Base-by-base conservation (phyloP, 2,888 invertebrate genomes). In the Scelioninae gen. 2 region DNA sequence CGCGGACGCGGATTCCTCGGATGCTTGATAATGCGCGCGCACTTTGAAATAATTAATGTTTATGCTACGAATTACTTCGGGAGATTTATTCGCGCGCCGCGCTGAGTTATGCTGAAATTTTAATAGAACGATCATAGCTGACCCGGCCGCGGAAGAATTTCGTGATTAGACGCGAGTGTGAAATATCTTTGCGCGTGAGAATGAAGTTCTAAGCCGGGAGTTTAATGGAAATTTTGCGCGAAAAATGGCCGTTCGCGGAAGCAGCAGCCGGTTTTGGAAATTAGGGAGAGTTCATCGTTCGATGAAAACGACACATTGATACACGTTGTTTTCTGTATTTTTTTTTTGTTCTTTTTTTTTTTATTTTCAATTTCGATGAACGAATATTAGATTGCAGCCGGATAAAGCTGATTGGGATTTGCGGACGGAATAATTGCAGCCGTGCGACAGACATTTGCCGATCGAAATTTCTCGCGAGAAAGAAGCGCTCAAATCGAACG, bases 31-130 rank as follows among this genome's bases (percentile, higher is more conserved):
- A 65, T 37, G 31, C 57, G 61, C 65, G 55, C 48, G 35, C 39
- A 58, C 43, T 68, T 68, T 11, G 72, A 52, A 70, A 69, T 73
- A 75, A 75, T 75, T 70, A 73, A 73, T 65, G 72, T 69, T 72
- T 73, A 65, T 52, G 64, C 46, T 68, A 58, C 58, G 52, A 73
- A 68, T 73, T 73, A 73, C 72, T 57, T 65, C 48, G 43, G 9
- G 39, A 53, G 61, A 72, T 61, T 67, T 72, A 72, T 67, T 67
- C 43, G 28, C 61, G 33, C 28, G 39, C 35, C 19, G 28, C 13
- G 11, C 33, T 45, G 58, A 71, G 71, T 65, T 64, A 71, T 53
- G 71, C 48, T 65, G 65, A 58, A 71, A 71, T 65, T 65, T 71
- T 65, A 71, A 71, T 71, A 58, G 60, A 46, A 65, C 37, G 46